Percentiles rank a stretch among this genome's conserved stretches.
Evolutionary conservation across 2,888 invertebrate species (phyloP).

Genomic region (Chrysina gloriosa): DNA sequence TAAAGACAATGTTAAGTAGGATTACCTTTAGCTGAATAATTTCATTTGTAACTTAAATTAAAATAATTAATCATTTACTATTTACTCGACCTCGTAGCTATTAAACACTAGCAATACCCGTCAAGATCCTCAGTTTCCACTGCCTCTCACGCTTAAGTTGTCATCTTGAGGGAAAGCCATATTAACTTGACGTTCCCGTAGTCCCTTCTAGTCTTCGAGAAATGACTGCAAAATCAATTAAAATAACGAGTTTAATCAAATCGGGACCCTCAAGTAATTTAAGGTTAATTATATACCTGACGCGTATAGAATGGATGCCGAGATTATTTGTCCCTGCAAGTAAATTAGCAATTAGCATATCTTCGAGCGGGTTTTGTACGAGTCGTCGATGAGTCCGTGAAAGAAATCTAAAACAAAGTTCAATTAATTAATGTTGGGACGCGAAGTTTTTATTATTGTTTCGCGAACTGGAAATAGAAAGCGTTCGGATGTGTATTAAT

Average conservation of each 20-base stretch:
- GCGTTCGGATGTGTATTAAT: no score
- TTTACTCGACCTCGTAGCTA: no score
- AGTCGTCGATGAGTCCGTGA: background rate
- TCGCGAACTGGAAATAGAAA: no score
- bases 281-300: constrained; percentile 18
- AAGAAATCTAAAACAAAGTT: background rate
- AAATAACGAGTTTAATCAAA: constrained; percentile 26
- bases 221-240: constrained; percentile 18
- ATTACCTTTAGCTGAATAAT: no score
- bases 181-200: background rate
- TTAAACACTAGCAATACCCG: no score
- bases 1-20: no score
- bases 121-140: no score
- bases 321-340: constrained; percentile 11
- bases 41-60: no score
- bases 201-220: background rate
- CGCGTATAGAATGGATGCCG: constrained; percentile 4
- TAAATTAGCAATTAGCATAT: constrained; percentile 24
- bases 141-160: no score
- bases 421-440: background rate
- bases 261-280: constrained; percentile 20
- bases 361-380: background rate
- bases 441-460: background rate
- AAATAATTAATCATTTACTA: no score
- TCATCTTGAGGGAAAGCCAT: background rate